A percentile compares a stretch with the other conserved stretches of the same genome.
These are phyloP conservation scores for Prinia subflava DNA, from an alignment of 2,113 vertebrate species.

Conservation along the genomic window DNA sequence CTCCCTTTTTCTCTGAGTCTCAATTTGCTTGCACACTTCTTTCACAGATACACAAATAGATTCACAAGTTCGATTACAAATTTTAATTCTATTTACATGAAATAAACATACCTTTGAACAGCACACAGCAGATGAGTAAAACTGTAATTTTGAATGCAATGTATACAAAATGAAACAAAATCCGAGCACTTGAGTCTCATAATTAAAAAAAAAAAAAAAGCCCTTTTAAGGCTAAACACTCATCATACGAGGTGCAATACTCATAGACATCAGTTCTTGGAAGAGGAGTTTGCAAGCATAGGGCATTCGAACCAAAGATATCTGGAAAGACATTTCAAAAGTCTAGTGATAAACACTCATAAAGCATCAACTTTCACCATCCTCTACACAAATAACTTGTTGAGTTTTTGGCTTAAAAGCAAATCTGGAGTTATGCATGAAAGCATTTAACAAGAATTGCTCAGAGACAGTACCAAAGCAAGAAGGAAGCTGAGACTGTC, in stretches of 20 bases:
- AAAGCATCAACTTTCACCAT: background rate
- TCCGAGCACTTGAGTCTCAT: background rate
- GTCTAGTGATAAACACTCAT: background rate
- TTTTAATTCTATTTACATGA: constrained; percentile 78
- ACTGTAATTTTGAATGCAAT: background rate
- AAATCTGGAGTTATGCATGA: background rate
- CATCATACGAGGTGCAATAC: constrained; percentile 99
- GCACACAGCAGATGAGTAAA: constrained; percentile 31
- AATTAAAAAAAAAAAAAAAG: background rate
- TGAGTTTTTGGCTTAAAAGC: background rate
- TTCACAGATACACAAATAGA: constrained; percentile 47
- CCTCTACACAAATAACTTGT: background rate
- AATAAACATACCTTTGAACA: constrained; percentile 54
- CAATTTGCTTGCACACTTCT: constrained; percentile 37
- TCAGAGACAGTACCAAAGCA: background rate
- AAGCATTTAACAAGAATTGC: background rate
- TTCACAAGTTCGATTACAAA: constrained; percentile 64
- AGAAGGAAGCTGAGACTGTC: background rate
- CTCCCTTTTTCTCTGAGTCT: constrained; percentile 21
- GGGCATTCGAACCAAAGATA: constrained; percentile 94
- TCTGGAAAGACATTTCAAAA: constrained; percentile 73
- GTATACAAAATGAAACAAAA: background rate
- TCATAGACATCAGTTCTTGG: constrained; percentile 99
- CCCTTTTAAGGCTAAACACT: constrained; percentile 65
- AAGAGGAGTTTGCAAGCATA: constrained; percentile 98